These are phyloP conservation scores for Gortyna flavago DNA, from an alignment of 2,888 invertebrate genomes.

Conservation along the genomic window DNA sequence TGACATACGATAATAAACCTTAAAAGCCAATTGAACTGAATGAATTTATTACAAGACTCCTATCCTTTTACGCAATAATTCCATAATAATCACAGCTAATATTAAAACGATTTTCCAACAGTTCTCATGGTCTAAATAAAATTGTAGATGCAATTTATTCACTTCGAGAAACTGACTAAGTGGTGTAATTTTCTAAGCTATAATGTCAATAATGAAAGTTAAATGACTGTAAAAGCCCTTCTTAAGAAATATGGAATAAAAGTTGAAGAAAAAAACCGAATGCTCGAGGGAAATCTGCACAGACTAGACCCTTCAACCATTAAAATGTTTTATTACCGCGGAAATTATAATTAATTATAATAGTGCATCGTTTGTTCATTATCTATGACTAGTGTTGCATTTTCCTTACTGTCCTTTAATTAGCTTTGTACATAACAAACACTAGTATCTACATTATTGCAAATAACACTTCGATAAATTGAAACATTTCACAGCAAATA, in stretches of 20 bases:
- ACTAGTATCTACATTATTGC: slow-evolving; percentile 1
- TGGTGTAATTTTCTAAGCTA: slow-evolving; percentile 25
- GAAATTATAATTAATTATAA: slow-evolving; percentile 45
- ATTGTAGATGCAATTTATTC: slow-evolving; percentile 27
- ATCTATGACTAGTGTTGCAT: slow-evolving; percentile 33
- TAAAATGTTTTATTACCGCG: slow-evolving; percentile 34
- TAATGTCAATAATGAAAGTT: background rate
- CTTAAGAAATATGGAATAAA: slow-evolving; percentile 16
- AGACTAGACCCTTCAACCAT: background rate
- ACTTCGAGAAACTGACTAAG: slow-evolving; percentile 9
- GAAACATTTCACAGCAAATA: slow-evolving; percentile 38
- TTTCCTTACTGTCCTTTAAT: slow-evolving; percentile 57
- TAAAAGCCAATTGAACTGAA: background rate
- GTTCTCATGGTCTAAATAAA: slow-evolving; percentile 5
- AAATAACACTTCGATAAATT: slow-evolving; percentile 39
- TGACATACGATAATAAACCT: slow-evolving; percentile 25
- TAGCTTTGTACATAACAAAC: slow-evolving; percentile 42
- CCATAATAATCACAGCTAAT: background rate
- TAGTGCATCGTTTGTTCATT: slow-evolving; percentile 27
- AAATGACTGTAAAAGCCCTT: slow-evolving; percentile 3
- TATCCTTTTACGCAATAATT: background rate
- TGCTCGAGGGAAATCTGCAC: slow-evolving; percentile 15
- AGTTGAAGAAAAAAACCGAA: slow-evolving; percentile 9
- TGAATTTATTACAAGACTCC: background rate
- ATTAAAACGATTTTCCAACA: slow-evolving; percentile 21